These are phyloP conservation scores for Temnothorax curvispinosus DNA, from an alignment of 1,140 invertebrate species.

Conservation along the genomic window DNA sequence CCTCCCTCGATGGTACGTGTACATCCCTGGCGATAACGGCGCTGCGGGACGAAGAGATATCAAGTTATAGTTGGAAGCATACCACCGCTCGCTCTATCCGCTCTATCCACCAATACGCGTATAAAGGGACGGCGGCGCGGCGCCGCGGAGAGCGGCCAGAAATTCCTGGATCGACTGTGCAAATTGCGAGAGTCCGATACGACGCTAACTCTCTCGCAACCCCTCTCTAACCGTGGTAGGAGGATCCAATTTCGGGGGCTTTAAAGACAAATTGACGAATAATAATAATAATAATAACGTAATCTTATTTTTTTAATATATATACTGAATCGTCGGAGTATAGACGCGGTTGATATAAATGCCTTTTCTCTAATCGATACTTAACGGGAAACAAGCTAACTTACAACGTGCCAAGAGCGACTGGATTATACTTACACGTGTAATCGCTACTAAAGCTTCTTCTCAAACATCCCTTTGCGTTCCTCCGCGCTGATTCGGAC, in stretches of 20 bases:
- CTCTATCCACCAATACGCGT: slow-evolving; percentile 32
- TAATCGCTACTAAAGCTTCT: slow-evolving; percentile 41
- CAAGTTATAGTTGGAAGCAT: slow-evolving; percentile 62
- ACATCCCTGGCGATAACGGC: slow-evolving; percentile 61
- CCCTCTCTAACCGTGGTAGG: background rate
- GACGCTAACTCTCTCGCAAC: slow-evolving; percentile 52
- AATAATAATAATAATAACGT: background rate
- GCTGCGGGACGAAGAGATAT: slow-evolving; percentile 63
- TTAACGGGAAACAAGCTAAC: slow-evolving; percentile 5
- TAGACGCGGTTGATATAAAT: background rate
- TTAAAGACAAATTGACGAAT: background rate
- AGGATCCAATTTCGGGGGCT: background rate
- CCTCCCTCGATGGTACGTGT: slow-evolving; percentile 42
- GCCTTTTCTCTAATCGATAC: background rate
- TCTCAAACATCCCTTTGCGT: background rate
- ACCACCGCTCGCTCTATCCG: slow-evolving; percentile 3
- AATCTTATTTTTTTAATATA: background rate
- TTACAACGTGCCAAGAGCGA: background rate
- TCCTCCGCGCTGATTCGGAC: background rate
- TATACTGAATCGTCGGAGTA: background rate
- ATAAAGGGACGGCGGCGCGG: slow-evolving; percentile 39
- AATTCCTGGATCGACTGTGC: slow-evolving; percentile 67
- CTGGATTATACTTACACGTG: slow-evolving; percentile 47
- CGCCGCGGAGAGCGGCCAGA: slow-evolving; percentile 59
- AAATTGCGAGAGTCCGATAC: slow-evolving; percentile 66